Conservation (phyloP, 1,140 invertebrate species). For the Heliothis virescens region DNA sequence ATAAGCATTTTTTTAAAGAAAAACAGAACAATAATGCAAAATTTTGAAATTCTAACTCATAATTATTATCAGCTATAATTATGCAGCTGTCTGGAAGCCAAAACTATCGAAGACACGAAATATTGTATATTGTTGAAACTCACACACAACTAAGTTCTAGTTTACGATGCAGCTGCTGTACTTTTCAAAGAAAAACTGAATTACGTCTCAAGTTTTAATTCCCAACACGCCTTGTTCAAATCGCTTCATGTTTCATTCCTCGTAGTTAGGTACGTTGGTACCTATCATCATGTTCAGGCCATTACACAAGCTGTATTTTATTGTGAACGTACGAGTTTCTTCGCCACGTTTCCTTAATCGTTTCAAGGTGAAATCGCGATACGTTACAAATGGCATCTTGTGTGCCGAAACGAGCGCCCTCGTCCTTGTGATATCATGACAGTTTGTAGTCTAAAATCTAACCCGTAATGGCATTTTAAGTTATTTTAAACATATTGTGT, state of each 20-base stretch:
- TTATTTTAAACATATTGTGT: too few species aligned
- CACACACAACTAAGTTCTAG: background rate
- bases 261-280: background rate
- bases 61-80: too few species aligned
- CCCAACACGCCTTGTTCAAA: background rate
- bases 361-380: slow-evolving; percentile 21
- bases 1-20: too few species aligned
- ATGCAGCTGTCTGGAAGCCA: too few species aligned
- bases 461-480: too few species aligned
- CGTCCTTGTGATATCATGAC: too few species aligned
- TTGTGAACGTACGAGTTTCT: slow-evolving; percentile 19
- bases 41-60: too few species aligned
- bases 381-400: slow-evolving; percentile 5
- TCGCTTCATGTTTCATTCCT: too few species aligned
- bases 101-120: too few species aligned
- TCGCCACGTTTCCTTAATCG: slow-evolving; percentile 25
- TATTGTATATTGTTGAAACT: too few species aligned
- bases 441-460: too few species aligned
- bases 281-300: slow-evolving; percentile 13
- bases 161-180: slow-evolving; percentile 6
- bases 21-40: too few species aligned
- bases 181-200: background rate
- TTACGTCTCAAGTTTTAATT: background rate
- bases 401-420: slow-evolving; percentile 2
- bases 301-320: slow-evolving; percentile 22